phyloP scores from a whole-genome alignment of 2,888 invertebrate genomes.

The Idaea aversata region DNA sequence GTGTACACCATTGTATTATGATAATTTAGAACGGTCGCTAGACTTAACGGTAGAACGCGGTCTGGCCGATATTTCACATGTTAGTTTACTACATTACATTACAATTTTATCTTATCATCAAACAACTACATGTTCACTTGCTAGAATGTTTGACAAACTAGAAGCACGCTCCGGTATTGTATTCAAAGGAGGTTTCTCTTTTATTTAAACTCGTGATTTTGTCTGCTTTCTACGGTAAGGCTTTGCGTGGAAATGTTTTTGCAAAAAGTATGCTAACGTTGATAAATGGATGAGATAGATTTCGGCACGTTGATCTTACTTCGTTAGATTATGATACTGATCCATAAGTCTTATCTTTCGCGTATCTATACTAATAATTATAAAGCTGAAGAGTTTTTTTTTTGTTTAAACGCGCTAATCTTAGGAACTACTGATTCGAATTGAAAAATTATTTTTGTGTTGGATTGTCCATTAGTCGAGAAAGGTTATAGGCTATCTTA shows the following conservation, averaged over 20 bases:
- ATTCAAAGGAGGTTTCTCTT: conserved; percentile 45
- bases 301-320: no score
- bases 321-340: no score
- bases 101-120: conserved; percentile 8
- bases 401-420: no score
- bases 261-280: background rate
- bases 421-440: no score
- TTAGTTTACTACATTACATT: background rate
- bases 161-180: conserved; percentile 28
- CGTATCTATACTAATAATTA: no score
- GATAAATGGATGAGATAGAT: background rate
- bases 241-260: background rate
- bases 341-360: no score
- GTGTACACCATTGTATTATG: conserved; percentile 44
- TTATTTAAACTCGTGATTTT: conserved; percentile 35
- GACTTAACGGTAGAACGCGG: conserved; percentile 38
- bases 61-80: conserved; percentile 28
- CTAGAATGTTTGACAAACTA: conserved; percentile 19
- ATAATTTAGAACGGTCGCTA: conserved; percentile 42
- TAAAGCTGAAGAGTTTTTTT: no score
- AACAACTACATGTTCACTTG: conserved; percentile 10
- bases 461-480: no score
- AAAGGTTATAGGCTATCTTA: no score
- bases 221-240: conserved; percentile 29
- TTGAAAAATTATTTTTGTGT: no score